Evolutionary conservation across 2,888 invertebrate species (phyloP).

Genomic region (Anoplius nigerrimus): DNA sequence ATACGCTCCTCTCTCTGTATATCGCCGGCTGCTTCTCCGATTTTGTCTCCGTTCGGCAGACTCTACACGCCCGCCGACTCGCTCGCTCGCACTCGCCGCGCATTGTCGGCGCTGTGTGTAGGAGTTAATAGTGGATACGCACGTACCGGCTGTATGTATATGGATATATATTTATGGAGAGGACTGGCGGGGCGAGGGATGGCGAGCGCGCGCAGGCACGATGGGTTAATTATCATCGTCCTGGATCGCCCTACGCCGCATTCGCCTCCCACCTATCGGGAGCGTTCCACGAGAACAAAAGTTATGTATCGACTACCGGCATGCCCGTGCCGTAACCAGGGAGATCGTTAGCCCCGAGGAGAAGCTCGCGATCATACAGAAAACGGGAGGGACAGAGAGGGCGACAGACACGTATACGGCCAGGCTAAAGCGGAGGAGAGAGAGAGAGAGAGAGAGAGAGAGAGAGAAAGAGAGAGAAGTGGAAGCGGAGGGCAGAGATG

Average conservation of each 20-base stretch:
- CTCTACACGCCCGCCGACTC: too few relatives aligned
- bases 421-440: constrained; percentile 8
- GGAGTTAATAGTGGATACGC: too few relatives aligned
- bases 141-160: too few relatives aligned
- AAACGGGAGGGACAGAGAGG: neutral
- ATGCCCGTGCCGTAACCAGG: constrained; percentile 41
- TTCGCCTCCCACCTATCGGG: constrained; percentile 23
- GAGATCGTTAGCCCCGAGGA: constrained; percentile 44
- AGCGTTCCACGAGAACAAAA: constrained; percentile 54
- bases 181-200: constrained; percentile 28
- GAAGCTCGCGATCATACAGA: constrained; percentile 27
- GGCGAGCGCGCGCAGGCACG: constrained; percentile 46
- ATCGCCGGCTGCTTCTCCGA: neutral
- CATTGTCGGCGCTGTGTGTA: neutral
- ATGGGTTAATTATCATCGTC: constrained; percentile 70
- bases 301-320: constrained; percentile 62
- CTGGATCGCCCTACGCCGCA: constrained; percentile 37
- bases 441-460: constrained; percentile 2
- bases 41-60: too few relatives aligned
- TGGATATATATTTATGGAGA: too few relatives aligned
- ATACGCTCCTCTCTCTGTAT: neutral
- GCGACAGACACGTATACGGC: constrained; percentile 2
- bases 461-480: constrained; percentile 28
- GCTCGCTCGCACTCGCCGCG: neutral
- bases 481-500: too few relatives aligned